These are phyloP conservation scores for Liopterus haemorrhoidalis DNA, from an alignment of 2,888 invertebrate species.

Conservation along the genomic window DNA sequence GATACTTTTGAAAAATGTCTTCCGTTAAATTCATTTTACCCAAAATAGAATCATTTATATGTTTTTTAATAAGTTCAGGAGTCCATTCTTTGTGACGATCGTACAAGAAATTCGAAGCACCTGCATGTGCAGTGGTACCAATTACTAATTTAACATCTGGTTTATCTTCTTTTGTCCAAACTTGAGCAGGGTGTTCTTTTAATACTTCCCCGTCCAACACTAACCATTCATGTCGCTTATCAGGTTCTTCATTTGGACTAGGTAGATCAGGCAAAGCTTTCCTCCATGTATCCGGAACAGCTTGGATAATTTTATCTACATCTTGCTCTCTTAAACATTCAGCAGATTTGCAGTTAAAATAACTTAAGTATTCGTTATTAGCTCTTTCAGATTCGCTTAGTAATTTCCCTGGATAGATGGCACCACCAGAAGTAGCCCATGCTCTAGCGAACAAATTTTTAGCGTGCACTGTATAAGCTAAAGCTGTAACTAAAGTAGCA, in stretches of 20 bases:
- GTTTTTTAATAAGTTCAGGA: slow-evolving; percentile 56
- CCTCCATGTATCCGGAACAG: slow-evolving; percentile 69
- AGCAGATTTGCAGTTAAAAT: slow-evolving; percentile 47
- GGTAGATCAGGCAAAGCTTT: slow-evolving; percentile 54
- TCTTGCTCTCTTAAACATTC: slow-evolving; percentile 54
- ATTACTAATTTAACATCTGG: slow-evolving; percentile 54
- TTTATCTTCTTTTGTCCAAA: slow-evolving; percentile 51
- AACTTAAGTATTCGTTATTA: slow-evolving; percentile 57
- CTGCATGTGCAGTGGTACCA: slow-evolving; percentile 70
- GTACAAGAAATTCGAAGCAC: slow-evolving; percentile 56
- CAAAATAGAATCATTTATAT: slow-evolving; percentile 58
- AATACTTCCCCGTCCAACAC: slow-evolving; percentile 65
- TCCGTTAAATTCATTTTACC: slow-evolving; percentile 58
- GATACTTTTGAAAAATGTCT: slow-evolving; percentile 60
- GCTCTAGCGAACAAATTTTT: slow-evolving; percentile 66
- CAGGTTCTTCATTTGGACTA: slow-evolving; percentile 47
- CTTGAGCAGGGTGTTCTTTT: slow-evolving; percentile 59
- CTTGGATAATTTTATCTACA: slow-evolving; percentile 56
- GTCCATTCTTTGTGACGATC: slow-evolving; percentile 62
- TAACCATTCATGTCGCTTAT: slow-evolving; percentile 65
- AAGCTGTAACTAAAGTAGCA: slow-evolving; percentile 73
- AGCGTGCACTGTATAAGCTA: slow-evolving; percentile 54
- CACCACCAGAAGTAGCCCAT: slow-evolving; percentile 75
- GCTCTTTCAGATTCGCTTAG: slow-evolving; percentile 55
- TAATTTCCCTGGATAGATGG: slow-evolving; percentile 63